These are phyloP conservation scores for Prinia subflava DNA, from an alignment of 2,113 vertebrate genomes.

Conservation along the genomic window DNA sequence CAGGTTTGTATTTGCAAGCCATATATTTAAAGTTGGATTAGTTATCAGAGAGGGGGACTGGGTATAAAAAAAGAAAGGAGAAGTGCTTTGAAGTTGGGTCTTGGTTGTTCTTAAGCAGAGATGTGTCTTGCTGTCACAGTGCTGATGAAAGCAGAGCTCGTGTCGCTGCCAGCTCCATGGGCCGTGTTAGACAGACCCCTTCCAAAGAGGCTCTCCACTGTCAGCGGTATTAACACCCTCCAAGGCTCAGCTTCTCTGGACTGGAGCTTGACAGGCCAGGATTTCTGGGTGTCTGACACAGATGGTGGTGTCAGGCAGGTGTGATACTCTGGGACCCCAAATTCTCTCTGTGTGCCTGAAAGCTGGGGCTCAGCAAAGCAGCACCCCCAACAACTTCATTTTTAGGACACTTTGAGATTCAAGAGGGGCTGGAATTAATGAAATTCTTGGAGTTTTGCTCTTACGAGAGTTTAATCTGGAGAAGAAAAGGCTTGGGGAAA, in stretches of 20 bases:
- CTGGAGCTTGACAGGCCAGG: not conserved
- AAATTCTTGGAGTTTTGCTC: not conserved
- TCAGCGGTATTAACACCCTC: not conserved
- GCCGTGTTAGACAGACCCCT: not conserved
- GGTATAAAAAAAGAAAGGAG: not conserved
- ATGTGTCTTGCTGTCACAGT: not conserved
- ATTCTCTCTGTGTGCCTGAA: no score
- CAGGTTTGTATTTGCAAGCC: not conserved
- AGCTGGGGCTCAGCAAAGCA: not conserved
- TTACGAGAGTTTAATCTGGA: not conserved
- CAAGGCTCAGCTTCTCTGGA: not conserved
- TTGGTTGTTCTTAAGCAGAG: not conserved
- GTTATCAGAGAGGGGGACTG: not conserved
- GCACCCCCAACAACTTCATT: not conserved
- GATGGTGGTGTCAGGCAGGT: not conserved
- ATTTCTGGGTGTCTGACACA: not conserved
- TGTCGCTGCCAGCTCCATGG: not conserved
- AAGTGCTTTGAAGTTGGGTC: conserved; percentile 42
- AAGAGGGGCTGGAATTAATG: not conserved
- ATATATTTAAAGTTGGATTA: conserved; percentile 20
- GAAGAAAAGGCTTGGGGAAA: no score
- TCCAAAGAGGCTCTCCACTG: not conserved
- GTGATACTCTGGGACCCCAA: not conserved
- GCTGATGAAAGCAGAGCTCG: conserved; percentile 38
- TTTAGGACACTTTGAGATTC: not conserved